phyloP scores from a whole-genome alignment of 2,888 invertebrate genomes.

The Pollenia griseotomentosa region DNA sequence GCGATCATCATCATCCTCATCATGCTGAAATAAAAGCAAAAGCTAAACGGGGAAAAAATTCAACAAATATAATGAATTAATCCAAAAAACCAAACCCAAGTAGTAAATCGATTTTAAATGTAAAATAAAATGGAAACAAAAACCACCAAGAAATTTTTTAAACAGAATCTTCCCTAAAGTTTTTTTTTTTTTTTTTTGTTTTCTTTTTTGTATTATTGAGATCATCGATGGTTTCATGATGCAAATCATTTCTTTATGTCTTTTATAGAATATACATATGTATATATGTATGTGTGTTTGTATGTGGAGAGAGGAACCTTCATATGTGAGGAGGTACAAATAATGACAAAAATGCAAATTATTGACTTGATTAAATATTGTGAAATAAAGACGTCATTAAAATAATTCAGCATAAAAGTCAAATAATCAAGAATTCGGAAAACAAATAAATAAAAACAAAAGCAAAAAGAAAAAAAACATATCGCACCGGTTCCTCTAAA shows the following conservation, averaged over 20 bases:
- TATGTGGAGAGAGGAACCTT: not conserved
- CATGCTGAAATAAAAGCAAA: slow-evolving; percentile 10
- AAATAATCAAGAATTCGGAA: slow-evolving; percentile 66
- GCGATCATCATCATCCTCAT: slow-evolving; percentile 48
- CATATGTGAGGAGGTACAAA: slow-evolving; percentile 64
- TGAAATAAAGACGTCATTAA: slow-evolving; percentile 73
- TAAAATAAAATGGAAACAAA: slow-evolving; percentile 34
- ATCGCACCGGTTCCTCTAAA: not conserved
- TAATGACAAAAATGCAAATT: slow-evolving; percentile 74
- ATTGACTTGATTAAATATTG: slow-evolving; percentile 73
- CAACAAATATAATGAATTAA: slow-evolving; percentile 72
- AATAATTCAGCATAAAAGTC: slow-evolving; percentile 67
- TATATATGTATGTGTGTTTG: not conserved
- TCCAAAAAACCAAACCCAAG: slow-evolving; percentile 70
- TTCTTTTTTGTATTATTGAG: slow-evolving; percentile 37
- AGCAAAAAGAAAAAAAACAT: not conserved
- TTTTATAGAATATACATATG: not conserved
- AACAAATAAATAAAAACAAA: slow-evolving; percentile 17
- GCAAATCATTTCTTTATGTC: slow-evolving; percentile 63
- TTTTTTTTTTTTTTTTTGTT: not conserved
- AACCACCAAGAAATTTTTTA: slow-evolving; percentile 56
- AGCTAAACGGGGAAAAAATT: slow-evolving; percentile 22
- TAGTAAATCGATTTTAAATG: slow-evolving; percentile 70
- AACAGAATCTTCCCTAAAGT: slow-evolving; percentile 64
- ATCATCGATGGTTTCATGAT: slow-evolving; percentile 66